A percentile compares a stretch with the other conserved stretches of the same genome.
These are phyloP conservation scores for Tetheella fluctuosa DNA, from an alignment of 2,888 invertebrate species.

Conservation along the genomic window DNA sequence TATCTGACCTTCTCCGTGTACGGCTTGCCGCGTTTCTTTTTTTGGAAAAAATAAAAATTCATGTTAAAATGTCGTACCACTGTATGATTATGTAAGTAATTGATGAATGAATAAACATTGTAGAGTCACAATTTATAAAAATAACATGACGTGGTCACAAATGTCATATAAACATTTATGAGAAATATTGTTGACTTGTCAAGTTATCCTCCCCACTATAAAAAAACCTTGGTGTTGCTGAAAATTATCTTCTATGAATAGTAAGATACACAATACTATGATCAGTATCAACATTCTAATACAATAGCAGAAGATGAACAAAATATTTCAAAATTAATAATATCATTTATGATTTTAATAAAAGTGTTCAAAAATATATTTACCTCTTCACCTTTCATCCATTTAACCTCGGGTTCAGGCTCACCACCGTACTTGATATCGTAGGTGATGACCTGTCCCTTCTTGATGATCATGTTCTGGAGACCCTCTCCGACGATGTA, in stretches of 20 bases:
- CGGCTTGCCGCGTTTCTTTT: conserved; percentile 89
- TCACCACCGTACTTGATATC: conserved; percentile 98
- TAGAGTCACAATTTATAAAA: neutral
- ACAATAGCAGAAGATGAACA: too few relatives aligned
- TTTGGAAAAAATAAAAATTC: conserved; percentile 69
- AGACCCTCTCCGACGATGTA: conserved; percentile 95
- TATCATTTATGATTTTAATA: neutral
- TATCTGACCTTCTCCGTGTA: conserved; percentile 92
- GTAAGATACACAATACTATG: too few relatives aligned
- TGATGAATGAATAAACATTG: conserved; percentile 13
- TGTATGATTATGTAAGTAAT: conserved; percentile 13
- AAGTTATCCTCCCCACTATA: too few relatives aligned
- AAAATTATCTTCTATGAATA: too few relatives aligned
- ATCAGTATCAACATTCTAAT: too few relatives aligned
- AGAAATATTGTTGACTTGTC: too few relatives aligned
- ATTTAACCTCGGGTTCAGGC: conserved; percentile 96
- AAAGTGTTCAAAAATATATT: conserved; percentile 53
- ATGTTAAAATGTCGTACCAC: conserved; percentile 26
- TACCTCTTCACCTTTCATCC: conserved; percentile 93
- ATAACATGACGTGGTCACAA: neutral
- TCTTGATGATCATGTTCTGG: conserved; percentile 95
- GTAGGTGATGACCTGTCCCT: conserved; percentile 96
- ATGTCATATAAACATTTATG: neutral
- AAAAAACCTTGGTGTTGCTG: too few relatives aligned
- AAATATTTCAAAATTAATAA: neutral